Evolutionary conservation across 2,113 vertebrate species (phyloP), one percentile per base, ranked within the genome.

Genomic region (Phylloscopus whistleri): DNA sequence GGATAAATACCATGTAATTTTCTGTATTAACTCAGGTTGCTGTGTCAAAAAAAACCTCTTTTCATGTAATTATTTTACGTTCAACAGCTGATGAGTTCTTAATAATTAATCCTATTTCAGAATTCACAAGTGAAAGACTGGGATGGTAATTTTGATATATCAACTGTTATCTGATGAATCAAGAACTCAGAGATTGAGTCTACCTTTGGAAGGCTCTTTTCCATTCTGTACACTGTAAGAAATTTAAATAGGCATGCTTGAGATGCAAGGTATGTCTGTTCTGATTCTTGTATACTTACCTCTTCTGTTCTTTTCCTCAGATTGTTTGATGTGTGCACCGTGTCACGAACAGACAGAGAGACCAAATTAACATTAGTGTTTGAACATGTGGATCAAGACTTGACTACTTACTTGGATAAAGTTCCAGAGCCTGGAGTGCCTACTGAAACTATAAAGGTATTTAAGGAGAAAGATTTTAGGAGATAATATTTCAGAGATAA

Each of bases 361-460:
- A 99, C 99, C 69, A 99, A 99, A 96, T 98, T 99, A 95, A 99
- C 99, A 6, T 97, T 99, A 97, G 99, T 99, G 83, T 99, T 99
- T 97, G 99, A 99, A 97, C 99, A 99, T 10, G 99, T 99, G 96
- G 99, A 99, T 97, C 99, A 99, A 98, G 99, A 99, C 97, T 98
- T 99, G 98, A 99, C 99, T 96, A 99, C 99, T 94, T 99, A 99
- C 95, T 98, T 99, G 98, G 99, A 99, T 98, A 99, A 99, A 98
- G 99, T 99, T 95, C 99, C 99, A 46, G 99, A 99, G 84, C 99
- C 99, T 44, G 99, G 99, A 88, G 99, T 99, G 55, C 99, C 99
- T 68, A 98, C 98, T 39, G 99, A 99, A 98, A 99, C 99, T 78
- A 99, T 99, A 97, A 99, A 99, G 99, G 99, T 99, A 98, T 90